These are phyloP conservation scores for Steinernema hermaphroditum DNA, from an alignment of 2,888 invertebrate species.

Conservation along the genomic window DNA sequence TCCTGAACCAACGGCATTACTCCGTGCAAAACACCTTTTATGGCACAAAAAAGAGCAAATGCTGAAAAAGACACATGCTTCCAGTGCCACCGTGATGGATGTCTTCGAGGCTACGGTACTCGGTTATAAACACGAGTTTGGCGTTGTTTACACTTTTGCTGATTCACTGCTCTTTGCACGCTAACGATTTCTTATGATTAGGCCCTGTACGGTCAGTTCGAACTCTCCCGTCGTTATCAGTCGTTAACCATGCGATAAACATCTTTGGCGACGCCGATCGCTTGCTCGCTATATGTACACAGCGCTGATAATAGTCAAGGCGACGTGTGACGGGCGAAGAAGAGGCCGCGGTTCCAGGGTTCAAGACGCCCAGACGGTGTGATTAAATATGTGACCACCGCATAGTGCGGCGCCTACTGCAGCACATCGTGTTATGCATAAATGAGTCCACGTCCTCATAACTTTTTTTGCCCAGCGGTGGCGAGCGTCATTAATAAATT, in stretches of 20 bases:
- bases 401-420: not conserved
- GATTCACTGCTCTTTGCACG: not conserved
- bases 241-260: constrained; percentile 27
- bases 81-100: too few species aligned
- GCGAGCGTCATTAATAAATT: constrained; percentile 22
- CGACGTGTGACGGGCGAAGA: not conserved
- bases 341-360: not conserved
- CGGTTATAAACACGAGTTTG: not conserved
- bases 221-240: constrained; percentile 27
- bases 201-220: not conserved
- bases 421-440: constrained; percentile 29
- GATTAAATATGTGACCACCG: constrained; percentile 25
- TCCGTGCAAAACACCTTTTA: too few species aligned
- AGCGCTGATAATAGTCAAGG: constrained; percentile 5
- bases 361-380: not conserved
- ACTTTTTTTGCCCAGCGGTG: constrained; percentile 14
- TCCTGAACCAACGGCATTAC: too few species aligned
- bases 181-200: constrained; percentile 27
- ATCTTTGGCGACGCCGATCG: not conserved
- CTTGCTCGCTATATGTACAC: constrained; percentile 8
- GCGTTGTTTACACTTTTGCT: not conserved
- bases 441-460: constrained; percentile 25
- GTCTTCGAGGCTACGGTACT: too few species aligned
- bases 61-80: too few species aligned
- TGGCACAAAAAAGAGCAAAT: too few species aligned